Evolutionary conservation across 2,888 invertebrate species (phyloP).

Genomic region (Byasa hedistus): DNA sequence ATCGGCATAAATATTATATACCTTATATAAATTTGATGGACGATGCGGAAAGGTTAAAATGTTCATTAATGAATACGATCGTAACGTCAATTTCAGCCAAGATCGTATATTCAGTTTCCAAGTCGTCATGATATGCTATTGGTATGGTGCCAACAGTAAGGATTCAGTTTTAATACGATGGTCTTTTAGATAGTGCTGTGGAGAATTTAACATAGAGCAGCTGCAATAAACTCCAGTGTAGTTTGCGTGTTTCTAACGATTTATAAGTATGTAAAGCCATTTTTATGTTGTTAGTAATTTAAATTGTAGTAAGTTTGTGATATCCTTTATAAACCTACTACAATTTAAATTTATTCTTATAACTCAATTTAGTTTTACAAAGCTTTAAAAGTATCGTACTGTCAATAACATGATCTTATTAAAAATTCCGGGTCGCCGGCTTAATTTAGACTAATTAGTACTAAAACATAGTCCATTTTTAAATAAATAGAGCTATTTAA

Average conservation of each 20-base stretch:
- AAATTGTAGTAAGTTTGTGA: not conserved
- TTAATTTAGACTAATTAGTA: not conserved
- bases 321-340: not conserved
- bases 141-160: slow-evolving; percentile 66
- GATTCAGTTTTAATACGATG: slow-evolving; percentile 69
- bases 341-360: not conserved
- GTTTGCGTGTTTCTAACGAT: not conserved
- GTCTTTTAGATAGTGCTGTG: slow-evolving; percentile 59
- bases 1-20: slow-evolving; percentile 1
- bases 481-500: slow-evolving; percentile 23
- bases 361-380: not conserved
- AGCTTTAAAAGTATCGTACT: not conserved
- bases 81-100: slow-evolving; percentile 66
- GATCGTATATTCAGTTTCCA: slow-evolving; percentile 61
- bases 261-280: not conserved
- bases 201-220: not conserved
- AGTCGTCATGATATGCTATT: slow-evolving; percentile 61
- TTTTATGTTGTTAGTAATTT: not conserved
- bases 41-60: slow-evolving; percentile 35
- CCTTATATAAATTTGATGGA: slow-evolving; percentile 27
- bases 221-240: too few relatives aligned
- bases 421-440: not conserved
- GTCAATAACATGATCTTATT: slow-evolving; percentile 41
- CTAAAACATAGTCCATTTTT: not conserved
- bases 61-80: slow-evolving; percentile 45